phyloP scores from a whole-genome alignment of 2,797 vertebrate species.

The Cercopithecus petaurista region DNA sequence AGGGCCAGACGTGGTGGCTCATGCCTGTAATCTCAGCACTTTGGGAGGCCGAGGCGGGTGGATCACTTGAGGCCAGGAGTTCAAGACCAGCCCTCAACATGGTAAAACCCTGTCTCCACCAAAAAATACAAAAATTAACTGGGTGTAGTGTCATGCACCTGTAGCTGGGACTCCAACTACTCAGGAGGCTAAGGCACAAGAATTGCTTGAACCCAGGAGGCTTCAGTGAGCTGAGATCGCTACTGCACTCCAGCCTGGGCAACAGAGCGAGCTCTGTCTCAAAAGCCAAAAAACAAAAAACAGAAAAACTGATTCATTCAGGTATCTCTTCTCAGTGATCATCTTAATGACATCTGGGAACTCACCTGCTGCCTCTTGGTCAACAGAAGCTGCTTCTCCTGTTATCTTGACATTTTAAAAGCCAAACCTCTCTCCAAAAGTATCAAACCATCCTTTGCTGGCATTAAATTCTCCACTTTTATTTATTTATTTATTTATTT shows the following conservation, averaged over 20 bases:
- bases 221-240: neutral
- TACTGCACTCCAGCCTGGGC: neutral
- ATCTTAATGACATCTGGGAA: neutral
- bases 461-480: neutral
- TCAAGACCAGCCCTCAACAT: neutral
- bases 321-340: neutral
- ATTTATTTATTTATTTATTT: no score
- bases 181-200: neutral
- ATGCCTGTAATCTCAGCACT: neutral
- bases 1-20: neutral
- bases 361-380: neutral
- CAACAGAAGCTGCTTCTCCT: neutral
- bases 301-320: neutral
- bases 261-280: neutral
- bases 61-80: neutral
- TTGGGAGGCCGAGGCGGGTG: neutral
- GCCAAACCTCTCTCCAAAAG: neutral
- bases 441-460: neutral
- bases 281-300: neutral
- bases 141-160: neutral
- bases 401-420: neutral
- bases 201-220: neutral
- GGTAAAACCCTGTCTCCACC: neutral
- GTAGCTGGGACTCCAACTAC: neutral
- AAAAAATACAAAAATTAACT: neutral